Base-by-base conservation (phyloP, 2,888 invertebrate genomes). In the Netelia melanura region DNA sequence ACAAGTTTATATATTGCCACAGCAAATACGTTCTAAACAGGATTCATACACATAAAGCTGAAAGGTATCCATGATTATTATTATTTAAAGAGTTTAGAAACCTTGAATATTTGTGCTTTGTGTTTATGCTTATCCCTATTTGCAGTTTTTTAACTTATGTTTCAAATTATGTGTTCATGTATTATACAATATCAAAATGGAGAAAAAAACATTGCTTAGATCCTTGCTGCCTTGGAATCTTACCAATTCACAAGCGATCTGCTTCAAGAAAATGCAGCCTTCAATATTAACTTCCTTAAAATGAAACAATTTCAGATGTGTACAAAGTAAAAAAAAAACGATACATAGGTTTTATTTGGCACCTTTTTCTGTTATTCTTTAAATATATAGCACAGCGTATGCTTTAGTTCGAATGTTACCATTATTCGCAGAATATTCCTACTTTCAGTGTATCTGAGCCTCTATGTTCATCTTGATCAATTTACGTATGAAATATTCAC, bases 1-100 rank as follows among this genome's bases (percentile, higher is more conserved):
- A 68, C 52, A 78, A 78, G 30, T 64, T 86, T 38, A 21, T 83
- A 17, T 78, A 67, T 21, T 17, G 72, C 3, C 58, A 38, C 17
- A 71, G 72, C 17, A 74, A 43, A 43, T 61, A 23, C 17, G 38
- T 65, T 75, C 10, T 81, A 23, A 62, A 62, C 74, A 56, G 71
- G 25, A 76, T 71, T 78, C 23, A 83, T 21, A n/a, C 21, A n/a
- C 61, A 38, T 54, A 78, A 54, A 17, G 30, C 44, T 14, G 71
- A 83, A 62, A 83, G 62, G 83, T 83, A 77, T 1, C 14, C 21
- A 8, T 25, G 11, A 23, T 70, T 62, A 11, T 21, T 21, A 38
- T 38, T 61, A 5, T 64, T 17, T 74, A n/a, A 44, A 52, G 5
- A 44, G 11, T 67, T 10, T 44, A 48, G 21, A 30, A 54, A 54